Evolutionary conservation across 2,797 vertebrate genomes (phyloP), one percentile per base, ranked within the genome.

Genomic region (Betta splendens): DNA sequence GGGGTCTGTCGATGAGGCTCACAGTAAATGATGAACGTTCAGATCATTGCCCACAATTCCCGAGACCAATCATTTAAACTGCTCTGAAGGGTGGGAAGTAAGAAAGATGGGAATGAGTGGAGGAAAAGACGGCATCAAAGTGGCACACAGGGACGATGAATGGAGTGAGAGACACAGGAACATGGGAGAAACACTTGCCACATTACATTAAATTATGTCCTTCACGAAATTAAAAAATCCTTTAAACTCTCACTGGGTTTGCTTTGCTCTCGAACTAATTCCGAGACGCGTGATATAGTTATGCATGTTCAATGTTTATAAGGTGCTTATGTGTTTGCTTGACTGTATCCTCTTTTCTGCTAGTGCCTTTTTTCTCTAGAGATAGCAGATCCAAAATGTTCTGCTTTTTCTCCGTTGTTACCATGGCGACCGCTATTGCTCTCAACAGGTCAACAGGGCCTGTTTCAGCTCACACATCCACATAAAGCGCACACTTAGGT

Each of bases 361-460:
- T 58, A 77, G 65, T 51, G 60, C 68, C 63, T 65, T 51, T n/a
- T 18, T 68, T 80, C 85, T 84, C 75, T 26, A 22, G 79, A 86
- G 84, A 84, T 56, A 61, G 52, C 62, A 51, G 51, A 79, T 75
- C 75, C 65, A 12, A 84, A 87, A 87, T 87, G 12, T 75, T 73
- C 77, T 67, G 84, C 75, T 81, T 74, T 51, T 60, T 79, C 79
- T 85, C 75, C 64, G 79, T 76, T 77, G 89, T 92, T 91, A 79
- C 90, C 86, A 91, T 90, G 91, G 89, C 91, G 87, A 91, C 89
- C 80, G 78, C 64, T 77, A 33, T 78, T 76, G 74, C 85, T 86
- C 84, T 90, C 88, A 89, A 89, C 88, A 90, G 87, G 89, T 89
- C 81, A 74, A 75, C 63, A 44, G 78, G 81, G 79, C 83, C 72